phyloP scores from a whole-genome alignment of 2,888 invertebrate genomes.

The Tanypteryx hageni region DNA sequence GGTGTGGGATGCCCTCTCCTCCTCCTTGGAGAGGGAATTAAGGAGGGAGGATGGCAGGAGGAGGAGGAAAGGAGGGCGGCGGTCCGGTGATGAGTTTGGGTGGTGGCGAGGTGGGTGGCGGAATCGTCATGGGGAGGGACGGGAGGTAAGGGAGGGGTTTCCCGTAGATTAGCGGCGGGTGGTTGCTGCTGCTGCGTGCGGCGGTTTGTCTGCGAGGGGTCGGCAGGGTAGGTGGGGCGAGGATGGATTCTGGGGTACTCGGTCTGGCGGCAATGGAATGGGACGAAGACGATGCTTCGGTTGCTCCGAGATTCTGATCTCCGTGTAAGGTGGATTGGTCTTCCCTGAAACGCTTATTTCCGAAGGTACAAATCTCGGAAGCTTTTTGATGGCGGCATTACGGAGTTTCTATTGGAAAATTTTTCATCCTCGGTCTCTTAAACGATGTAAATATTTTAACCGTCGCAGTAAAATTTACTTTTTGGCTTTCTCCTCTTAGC shows the following conservation, averaged over 20 bases:
- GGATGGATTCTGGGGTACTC: background rate
- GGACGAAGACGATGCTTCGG: background rate
- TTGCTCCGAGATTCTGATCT: background rate
- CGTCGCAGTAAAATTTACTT: too few species aligned
- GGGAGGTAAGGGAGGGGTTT: background rate
- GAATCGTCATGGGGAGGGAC: background rate
- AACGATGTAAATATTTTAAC: too few species aligned
- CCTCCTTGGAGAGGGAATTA: constrained; percentile 31
- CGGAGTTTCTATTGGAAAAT: background rate
- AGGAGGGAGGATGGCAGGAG: constrained; percentile 9
- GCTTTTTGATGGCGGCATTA: background rate
- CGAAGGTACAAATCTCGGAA: background rate
- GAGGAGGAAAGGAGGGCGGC: background rate
- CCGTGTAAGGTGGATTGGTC: background rate
- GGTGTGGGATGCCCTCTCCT: background rate
- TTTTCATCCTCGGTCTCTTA: background rate
- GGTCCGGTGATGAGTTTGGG: constrained; percentile 60
- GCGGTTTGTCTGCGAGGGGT: background rate
- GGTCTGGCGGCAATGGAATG: too few species aligned
- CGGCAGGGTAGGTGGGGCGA: background rate
- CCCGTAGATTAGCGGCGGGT: constrained; percentile 55
- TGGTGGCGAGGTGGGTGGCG: constrained; percentile 58
- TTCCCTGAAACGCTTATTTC: constrained; percentile 31
- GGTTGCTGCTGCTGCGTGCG: constrained; percentile 16
- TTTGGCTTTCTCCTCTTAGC: too few species aligned